Conservation (phyloP, 2,797 vertebrate species). For the Hydrophis major region DNA sequence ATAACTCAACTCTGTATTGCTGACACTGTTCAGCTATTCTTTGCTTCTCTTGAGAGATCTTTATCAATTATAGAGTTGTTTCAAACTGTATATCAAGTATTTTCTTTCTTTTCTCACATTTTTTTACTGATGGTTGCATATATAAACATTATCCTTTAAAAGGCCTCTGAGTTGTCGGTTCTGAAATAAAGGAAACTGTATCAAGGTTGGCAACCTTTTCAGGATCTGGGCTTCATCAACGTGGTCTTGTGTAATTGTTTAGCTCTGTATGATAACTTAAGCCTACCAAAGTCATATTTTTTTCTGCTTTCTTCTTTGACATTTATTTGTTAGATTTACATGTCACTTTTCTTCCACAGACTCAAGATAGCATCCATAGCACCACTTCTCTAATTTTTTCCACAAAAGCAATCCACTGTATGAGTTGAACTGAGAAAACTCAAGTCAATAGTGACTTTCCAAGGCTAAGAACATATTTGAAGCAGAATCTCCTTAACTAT, state of each 20-base stretch:
- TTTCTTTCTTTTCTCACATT: background rate
- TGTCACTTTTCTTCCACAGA: background rate
- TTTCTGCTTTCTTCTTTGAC: background rate
- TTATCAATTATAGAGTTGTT: constrained; percentile 12
- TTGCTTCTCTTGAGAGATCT: constrained; percentile 1
- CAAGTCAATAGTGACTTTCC: background rate
- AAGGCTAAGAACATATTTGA: background rate
- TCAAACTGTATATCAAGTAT: background rate
- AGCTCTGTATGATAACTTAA: background rate
- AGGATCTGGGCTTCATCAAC: background rate
- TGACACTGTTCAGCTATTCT: background rate
- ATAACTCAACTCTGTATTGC: constrained; percentile 4
- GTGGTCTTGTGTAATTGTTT: background rate
- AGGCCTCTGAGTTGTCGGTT: background rate
- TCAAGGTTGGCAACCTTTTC: background rate
- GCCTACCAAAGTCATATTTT: background rate
- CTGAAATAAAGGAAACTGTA: background rate
- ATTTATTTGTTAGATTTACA: background rate
- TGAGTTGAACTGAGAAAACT: background rate
- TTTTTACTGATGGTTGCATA: background rate
- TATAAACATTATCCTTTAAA: background rate
- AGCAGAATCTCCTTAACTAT: background rate
- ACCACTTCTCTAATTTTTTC: background rate
- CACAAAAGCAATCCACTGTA: background rate
- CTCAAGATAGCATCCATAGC: background rate